Evolutionary conservation across 1,140 invertebrate genomes (phyloP), one percentile per base, ranked within the genome.

Genomic region (Drosophila pallidifrons): DNA sequence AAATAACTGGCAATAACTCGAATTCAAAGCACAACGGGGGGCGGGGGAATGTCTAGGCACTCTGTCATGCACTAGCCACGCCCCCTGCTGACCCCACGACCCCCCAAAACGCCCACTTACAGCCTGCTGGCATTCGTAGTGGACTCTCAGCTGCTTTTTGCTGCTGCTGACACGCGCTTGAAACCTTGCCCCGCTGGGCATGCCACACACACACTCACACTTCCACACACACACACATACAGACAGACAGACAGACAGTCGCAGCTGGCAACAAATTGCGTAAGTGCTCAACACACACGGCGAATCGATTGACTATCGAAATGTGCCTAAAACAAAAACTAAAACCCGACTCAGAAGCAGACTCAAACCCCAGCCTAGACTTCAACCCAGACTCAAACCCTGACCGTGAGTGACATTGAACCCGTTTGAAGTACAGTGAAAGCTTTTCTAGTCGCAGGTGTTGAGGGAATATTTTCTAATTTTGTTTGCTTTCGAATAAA

Each of bases 11-110:
- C 80, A 88, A 87, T 87, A 88, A 89, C 83, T 89, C 77, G 80
- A 88, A 83, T 83, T 89, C 83, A 87, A 87, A 87, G 69, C 83
- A 59, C 82, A 87, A 80, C 83, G 13, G 78, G 82, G 3, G 30
- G 13, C 28, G 0, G 13, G 52, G 28, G 55, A 46, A 20, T 6
- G 65, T 45, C 66, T 70, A 51, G 72, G 69, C 83, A 87, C 83
- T 88, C 63, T 83, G 82, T 88, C 82, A 83, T 79, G 59, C 52
- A 72, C 52, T 82, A 57, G 45, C 15, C 58, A 59, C 52, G 35
- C 57, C 64, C 49, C 35, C 16, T 11, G 46, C 13, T 47, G n/a
- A 49, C 45, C 43, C 60, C n/a, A 38, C 64, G 66, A 75, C 66
- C 58, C 10, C 45, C 16, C 5, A 11, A 13, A 51, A 25, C 20